phyloP scores from a whole-genome alignment of 2,888 invertebrate genomes.

The Eutolmus rufibarbis region DNA sequence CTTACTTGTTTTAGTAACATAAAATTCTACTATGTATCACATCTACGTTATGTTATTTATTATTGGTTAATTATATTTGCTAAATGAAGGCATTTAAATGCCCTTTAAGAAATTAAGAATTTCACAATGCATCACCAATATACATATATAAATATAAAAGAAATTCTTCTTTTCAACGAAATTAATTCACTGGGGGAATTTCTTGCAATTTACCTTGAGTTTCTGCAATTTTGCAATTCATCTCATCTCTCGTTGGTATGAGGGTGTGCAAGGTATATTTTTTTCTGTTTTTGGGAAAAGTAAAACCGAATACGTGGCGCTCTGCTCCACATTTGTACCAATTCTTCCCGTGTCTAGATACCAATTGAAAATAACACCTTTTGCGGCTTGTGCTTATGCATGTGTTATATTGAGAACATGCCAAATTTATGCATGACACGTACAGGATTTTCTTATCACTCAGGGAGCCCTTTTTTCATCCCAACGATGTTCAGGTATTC shows the following conservation, averaged over 20 bases:
- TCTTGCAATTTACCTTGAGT: neutral
- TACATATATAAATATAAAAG: neutral
- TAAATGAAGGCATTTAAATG: neutral
- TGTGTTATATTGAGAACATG: slow-evolving; percentile 2
- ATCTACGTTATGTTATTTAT: neutral
- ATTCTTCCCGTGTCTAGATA: neutral
- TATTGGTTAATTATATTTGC: neutral
- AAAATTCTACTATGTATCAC: too few species aligned
- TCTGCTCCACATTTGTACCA: neutral
- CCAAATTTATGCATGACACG: slow-evolving; percentile 32
- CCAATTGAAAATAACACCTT: slow-evolving; percentile 23
- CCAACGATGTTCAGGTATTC: neutral
- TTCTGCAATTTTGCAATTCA: slow-evolving; percentile 26
- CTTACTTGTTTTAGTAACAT: neutral
- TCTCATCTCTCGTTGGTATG: neutral
- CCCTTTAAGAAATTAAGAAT: neutral
- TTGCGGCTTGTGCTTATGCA: neutral
- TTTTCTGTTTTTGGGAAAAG: neutral
- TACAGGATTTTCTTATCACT: slow-evolving; percentile 27
- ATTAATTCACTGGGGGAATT: neutral
- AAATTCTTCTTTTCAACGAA: neutral
- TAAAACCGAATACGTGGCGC: neutral
- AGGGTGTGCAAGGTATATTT: neutral
- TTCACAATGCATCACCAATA: neutral
- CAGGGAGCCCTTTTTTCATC: slow-evolving; percentile 14